Conservation (phyloP, 2,888 invertebrate species). For the Unio delphinus region DNA sequence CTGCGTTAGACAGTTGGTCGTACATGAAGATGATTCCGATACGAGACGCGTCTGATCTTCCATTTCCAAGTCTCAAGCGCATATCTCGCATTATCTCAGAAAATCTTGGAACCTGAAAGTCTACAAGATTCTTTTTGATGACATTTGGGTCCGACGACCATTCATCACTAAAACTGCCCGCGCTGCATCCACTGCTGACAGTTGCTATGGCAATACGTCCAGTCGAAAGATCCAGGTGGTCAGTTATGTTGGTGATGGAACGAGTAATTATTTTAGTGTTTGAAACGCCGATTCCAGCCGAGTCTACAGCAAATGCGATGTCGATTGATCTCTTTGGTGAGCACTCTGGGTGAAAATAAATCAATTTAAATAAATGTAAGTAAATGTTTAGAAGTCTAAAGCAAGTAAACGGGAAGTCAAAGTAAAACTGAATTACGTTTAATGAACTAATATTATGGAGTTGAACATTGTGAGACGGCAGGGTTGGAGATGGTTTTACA, state of each 20-base stretch:
- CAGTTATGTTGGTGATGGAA: constrained; percentile 30
- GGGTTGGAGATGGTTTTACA: too few species aligned
- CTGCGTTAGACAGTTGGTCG: constrained; percentile 16
- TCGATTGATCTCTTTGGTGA: constrained; percentile 23
- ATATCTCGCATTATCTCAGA: constrained; percentile 22
- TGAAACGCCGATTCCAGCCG: constrained; percentile 26
- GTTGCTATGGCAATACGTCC: constrained; percentile 18
- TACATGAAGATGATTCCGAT: constrained; percentile 30
- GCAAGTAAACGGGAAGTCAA: too few species aligned
- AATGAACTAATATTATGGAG: too few species aligned
- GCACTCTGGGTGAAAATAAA: constrained; percentile 19
- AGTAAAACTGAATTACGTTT: too few species aligned
- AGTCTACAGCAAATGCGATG: constrained; percentile 32
- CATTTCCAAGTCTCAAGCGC: constrained; percentile 26
- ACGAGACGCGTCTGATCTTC: constrained; percentile 18
- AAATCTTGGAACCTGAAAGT: constrained; percentile 17
- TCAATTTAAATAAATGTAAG: too few species aligned
- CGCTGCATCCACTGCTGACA: constrained; percentile 23
- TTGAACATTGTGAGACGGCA: too few species aligned
- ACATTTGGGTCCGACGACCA: constrained; percentile 10
- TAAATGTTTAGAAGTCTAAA: too few species aligned
- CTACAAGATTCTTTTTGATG: constrained; percentile 12
- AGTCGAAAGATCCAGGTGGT: constrained; percentile 24
- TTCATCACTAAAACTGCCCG: constrained; percentile 10
- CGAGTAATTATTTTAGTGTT: constrained; percentile 27